A percentile compares a stretch with the other conserved stretches of the same genome.
These are phyloP conservation scores for Conops quadrifasciatus DNA, from an alignment of 2,888 invertebrate genomes.

Conservation along the genomic window DNA sequence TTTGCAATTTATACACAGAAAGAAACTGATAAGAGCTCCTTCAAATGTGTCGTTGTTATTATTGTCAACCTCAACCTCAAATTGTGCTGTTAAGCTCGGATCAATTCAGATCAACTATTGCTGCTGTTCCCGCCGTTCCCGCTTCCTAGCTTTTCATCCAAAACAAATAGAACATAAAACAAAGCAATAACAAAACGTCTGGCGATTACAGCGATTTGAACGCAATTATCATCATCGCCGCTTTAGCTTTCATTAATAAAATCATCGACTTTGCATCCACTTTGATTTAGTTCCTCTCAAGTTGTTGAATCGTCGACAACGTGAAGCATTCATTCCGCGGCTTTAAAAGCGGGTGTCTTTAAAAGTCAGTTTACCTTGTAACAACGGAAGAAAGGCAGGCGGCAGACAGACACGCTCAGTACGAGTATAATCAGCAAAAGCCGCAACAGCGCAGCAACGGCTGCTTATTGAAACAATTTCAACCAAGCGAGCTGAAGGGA, in stretches of 20 bases:
- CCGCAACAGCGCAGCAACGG: too few species aligned
- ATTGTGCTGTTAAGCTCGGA: slow-evolving; percentile 21
- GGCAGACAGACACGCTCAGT: too few species aligned
- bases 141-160: background rate
- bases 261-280: slow-evolving; percentile 37
- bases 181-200: background rate
- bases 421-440: too few species aligned
- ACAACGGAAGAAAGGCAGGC: too few species aligned
- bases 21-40: slow-evolving; percentile 18
- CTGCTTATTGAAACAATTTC: too few species aligned
- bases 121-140: background rate
- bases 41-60: slow-evolving; percentile 1
- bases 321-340: background rate
- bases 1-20: background rate
- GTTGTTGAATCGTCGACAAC: slow-evolving; percentile 29
- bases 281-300: slow-evolving; percentile 43
- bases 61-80: slow-evolving; percentile 17
- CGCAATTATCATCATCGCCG: background rate
- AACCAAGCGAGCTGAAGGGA: too few species aligned
- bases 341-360: too few species aligned
- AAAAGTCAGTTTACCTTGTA: too few species aligned
- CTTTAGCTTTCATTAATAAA: slow-evolving; percentile 39
- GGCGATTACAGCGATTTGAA: background rate
- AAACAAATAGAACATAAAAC: background rate
- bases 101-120: background rate